A percentile compares a stretch with the other conserved stretches of the same genome.
phyloP scores from a whole-genome alignment of 2,888 invertebrate genomes.

The Euplexia lucipara region DNA sequence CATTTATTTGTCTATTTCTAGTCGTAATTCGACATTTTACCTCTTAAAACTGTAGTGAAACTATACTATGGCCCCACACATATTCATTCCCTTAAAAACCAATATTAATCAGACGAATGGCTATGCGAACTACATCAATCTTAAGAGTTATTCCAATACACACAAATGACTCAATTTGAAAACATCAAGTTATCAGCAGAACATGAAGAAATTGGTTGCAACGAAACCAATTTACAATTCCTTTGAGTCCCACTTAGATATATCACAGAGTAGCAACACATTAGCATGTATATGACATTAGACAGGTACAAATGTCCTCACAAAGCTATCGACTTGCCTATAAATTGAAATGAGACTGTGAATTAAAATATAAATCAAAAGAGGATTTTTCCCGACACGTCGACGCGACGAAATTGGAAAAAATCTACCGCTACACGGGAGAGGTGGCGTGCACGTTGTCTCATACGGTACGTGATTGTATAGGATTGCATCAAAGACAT shows the following conservation, averaged over 20 bases:
- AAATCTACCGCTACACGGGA: constrained; percentile 73
- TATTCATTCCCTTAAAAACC: too few relatives aligned
- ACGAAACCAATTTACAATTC: constrained; percentile 61
- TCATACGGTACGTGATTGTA: constrained; percentile 26
- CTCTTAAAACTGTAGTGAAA: too few relatives aligned
- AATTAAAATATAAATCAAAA: constrained; percentile 91
- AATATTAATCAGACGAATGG: too few relatives aligned
- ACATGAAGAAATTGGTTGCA: constrained; percentile 4
- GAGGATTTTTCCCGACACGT: constrained; percentile 88
- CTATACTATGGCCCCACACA: too few relatives aligned
- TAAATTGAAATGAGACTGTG: constrained; percentile 89
- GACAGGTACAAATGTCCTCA: constrained; percentile 87
- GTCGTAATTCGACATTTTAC: too few relatives aligned
- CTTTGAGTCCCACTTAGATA: constrained; percentile 63
- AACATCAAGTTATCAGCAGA: not conserved
- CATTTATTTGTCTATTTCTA: too few relatives aligned
- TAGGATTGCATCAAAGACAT: not conserved
- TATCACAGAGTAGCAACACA: constrained; percentile 68
- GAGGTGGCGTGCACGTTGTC: constrained; percentile 53
- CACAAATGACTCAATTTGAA: constrained; percentile 14
- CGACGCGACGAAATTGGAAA: constrained; percentile 86
- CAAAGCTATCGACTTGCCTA: constrained; percentile 75
- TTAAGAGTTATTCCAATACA: constrained; percentile 7
- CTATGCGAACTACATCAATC: not conserved
- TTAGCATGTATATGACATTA: constrained; percentile 83